Percentiles rank a stretch among this genome's conserved stretches.
Evolutionary conservation across 2,113 vertebrate species (phyloP).

Genomic region (Apus apus): DNA sequence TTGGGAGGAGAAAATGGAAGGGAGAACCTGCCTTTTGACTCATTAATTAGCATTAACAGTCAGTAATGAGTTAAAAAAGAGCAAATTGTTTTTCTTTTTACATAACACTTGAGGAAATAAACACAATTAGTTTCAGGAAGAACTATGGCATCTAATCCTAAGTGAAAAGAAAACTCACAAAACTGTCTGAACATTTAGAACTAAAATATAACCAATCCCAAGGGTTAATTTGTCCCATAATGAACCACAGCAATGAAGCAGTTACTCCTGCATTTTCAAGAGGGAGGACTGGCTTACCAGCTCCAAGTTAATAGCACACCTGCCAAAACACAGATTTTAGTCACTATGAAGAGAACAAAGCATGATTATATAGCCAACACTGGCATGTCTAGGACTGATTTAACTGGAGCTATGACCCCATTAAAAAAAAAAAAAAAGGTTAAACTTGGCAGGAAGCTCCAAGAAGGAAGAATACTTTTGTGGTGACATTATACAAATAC

Average conservation of each 20-base stretch:
- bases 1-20: neutral
- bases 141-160: neutral
- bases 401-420: neutral
- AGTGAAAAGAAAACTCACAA: neutral
- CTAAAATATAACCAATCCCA: neutral
- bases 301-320: constrained; percentile 66
- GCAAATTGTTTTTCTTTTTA: neutral
- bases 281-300: constrained; percentile 51
- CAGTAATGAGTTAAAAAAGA: neutral
- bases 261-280: constrained; percentile 27
- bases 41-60: neutral
- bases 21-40: neutral
- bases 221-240: constrained; percentile 3
- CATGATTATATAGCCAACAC: constrained; percentile 53
- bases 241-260: constrained; percentile 19
- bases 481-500: neutral
- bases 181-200: neutral
- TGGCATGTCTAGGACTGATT: constrained; percentile 40
- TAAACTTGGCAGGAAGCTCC: constrained; percentile 5
- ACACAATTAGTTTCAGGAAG: neutral
- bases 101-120: neutral
- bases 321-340: constrained; percentile 70
- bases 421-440: neutral
- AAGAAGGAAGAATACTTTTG: neutral
- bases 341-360: constrained; percentile 67